phyloP scores from a whole-genome alignment of 2,113 vertebrate species.

The Microcebus griseorufus region DNA sequence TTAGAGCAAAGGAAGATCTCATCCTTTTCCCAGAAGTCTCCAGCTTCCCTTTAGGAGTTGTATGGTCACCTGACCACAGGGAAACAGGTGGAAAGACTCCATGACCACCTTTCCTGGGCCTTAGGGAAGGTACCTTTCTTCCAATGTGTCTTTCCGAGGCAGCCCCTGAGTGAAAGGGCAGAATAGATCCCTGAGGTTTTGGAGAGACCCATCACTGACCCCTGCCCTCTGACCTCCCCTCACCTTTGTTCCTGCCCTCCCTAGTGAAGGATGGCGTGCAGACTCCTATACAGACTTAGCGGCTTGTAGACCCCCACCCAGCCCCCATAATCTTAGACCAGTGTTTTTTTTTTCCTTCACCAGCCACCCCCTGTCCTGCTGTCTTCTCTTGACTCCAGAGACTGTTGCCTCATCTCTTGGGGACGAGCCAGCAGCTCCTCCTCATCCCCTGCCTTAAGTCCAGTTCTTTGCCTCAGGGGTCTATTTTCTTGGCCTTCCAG shows the following conservation, averaged over 20 bases:
- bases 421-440: slow-evolving; percentile 37
- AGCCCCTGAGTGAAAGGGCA: neutral
- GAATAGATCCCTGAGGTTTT: neutral
- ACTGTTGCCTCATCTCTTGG: slow-evolving; percentile 39
- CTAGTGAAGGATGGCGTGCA: neutral
- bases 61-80: neutral
- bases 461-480: slow-evolving; percentile 77
- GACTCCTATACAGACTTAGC: neutral
- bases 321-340: neutral
- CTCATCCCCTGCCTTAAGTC: slow-evolving; percentile 74
- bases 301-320: neutral
- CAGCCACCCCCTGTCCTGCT: neutral
- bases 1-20: neutral
- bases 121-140: neutral
- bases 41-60: neutral
- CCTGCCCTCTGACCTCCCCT: neutral
- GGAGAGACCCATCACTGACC: neutral
- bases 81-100: neutral
- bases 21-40: neutral
- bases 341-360: neutral
- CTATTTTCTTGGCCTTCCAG: slow-evolving; percentile 62
- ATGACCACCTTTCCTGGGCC: neutral
- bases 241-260: neutral
- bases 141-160: neutral
- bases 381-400: slow-evolving; percentile 21